Base-by-base conservation (phyloP, 2,888 invertebrate genomes). In the Mesorhabditis spiculigera region DNA sequence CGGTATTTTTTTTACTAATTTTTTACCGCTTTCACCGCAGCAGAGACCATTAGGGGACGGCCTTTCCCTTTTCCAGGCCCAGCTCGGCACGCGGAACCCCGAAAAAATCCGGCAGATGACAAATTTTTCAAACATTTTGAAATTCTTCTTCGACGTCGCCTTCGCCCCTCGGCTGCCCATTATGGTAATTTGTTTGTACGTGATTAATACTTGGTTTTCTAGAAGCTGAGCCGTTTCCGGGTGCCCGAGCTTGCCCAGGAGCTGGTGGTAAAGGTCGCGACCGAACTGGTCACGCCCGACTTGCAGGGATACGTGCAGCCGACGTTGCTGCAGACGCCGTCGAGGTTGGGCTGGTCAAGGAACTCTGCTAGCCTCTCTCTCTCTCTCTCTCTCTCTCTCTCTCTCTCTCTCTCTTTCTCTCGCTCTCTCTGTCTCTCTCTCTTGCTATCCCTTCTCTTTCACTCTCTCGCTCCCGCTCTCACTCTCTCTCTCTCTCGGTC, bases 291-390 rank as follows among this genome's bases (percentile, higher is more conserved):
- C 58, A 89, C 76, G 3, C 74, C 77, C 1, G 68, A 75, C 41
- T 68, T 74, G n/a, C 72, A 75, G 13, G 68, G 65, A 4, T 68
- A 76, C 6, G 50, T 74, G 16, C 73, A 71, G 41, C 78, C 78
- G 13, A 71, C 76, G 4, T 68, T 83, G 5, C 73, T 94, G 78
- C 91, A 93, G 75, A 94, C 95, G 0, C 93, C 94, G 16, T 66
- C 73, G 10, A 69, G 69, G 69, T 69, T 43, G 10, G 10, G 10
- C 6, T 2, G 10, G 2, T 41, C 16, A 10, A 65, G 44, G n/a
- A 67, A 68, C 68, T 10, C 28, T 28, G n/a, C n/a, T n/a, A n/a
- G n/a, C n/a, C 28, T 28, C 28, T 28, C 28, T 28, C 28, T 28
- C 28, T 28, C 28, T 28, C 28, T 28, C 28, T 1, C 28, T 28